Conservation (phyloP, 2,113 vertebrate species). For the Colossoma macropomum region DNA sequence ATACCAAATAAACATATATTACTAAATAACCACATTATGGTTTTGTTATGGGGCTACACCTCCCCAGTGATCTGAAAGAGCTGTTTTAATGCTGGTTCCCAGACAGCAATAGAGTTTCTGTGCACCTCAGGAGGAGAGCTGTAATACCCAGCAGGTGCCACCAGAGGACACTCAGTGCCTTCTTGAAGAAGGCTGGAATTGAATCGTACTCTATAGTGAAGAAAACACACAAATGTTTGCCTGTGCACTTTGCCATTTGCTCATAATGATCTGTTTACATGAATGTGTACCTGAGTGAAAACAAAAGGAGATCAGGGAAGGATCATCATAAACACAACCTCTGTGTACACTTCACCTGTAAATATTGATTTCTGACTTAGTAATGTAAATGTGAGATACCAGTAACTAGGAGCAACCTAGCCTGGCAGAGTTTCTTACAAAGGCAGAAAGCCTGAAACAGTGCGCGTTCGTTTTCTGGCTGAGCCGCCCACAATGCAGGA, state of each 20-base stretch:
- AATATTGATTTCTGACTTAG: constrained; percentile 4
- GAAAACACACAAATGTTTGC: neutral
- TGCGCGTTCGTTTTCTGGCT: neutral
- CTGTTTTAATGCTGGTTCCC: too few relatives aligned
- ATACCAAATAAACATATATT: neutral
- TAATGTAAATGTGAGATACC: neutral
- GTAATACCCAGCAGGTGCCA: constrained; percentile 51
- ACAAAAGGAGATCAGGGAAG: neutral
- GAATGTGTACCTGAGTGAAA: neutral
- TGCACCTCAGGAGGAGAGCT: neutral
- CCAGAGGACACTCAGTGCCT: constrained; percentile 58
- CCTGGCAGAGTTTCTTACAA: neutral
- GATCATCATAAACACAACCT: neutral
- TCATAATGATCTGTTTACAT: constrained; percentile 21
- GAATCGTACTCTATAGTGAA: neutral
- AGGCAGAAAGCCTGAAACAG: neutral
- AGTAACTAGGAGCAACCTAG: neutral
- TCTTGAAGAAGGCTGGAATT: constrained; percentile 9
- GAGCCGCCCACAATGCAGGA: neutral
- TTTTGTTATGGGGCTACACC: neutral
- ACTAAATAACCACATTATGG: neutral
- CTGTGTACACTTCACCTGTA: neutral
- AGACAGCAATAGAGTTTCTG: too few relatives aligned
- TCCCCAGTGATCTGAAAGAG: neutral
- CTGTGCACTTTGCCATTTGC: constrained; percentile 8